Conservation (phyloP, 2,113 vertebrate genomes). For the Terrapene triunguis region DNA sequence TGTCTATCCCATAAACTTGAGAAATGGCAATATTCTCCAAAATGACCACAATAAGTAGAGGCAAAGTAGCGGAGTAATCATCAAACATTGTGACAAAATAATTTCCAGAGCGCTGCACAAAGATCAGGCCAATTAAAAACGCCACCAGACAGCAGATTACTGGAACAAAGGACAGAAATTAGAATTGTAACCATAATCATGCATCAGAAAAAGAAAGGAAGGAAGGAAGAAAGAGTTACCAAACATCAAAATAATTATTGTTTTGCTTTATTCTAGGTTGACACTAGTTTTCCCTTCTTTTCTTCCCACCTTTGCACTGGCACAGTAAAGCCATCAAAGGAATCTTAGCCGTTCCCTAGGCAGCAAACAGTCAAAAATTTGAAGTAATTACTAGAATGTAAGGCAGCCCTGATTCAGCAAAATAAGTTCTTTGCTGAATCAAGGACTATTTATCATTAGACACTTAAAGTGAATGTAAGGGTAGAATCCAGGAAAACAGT, state of each 20-base stretch:
- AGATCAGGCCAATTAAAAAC: constrained; percentile 93
- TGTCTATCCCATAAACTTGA: constrained; percentile 94
- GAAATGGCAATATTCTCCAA: constrained; percentile 95
- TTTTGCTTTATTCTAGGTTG: background rate
- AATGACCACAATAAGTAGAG: constrained; percentile 93
- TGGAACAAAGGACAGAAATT: constrained; percentile 74
- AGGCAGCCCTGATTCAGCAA: background rate
- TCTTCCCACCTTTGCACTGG: background rate
- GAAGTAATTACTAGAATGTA: background rate
- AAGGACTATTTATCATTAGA: background rate
- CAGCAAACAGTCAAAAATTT: background rate
- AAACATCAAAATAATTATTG: background rate
- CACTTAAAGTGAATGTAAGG: background rate
- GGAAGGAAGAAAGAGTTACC: background rate
- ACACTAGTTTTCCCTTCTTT: background rate
- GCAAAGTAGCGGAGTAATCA: constrained; percentile 96
- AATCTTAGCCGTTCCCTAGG: background rate
- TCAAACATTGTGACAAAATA: constrained; percentile 99
- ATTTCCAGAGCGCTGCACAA: constrained; percentile 97
- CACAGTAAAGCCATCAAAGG: background rate
- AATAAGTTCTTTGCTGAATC: background rate
- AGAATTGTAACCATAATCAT: background rate
- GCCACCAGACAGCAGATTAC: constrained; percentile 92
- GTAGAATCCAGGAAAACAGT: background rate
- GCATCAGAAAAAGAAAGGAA: background rate